These are phyloP conservation scores for Nemoura dubitans DNA, from an alignment of 2,888 invertebrate species.

Conservation along the genomic window DNA sequence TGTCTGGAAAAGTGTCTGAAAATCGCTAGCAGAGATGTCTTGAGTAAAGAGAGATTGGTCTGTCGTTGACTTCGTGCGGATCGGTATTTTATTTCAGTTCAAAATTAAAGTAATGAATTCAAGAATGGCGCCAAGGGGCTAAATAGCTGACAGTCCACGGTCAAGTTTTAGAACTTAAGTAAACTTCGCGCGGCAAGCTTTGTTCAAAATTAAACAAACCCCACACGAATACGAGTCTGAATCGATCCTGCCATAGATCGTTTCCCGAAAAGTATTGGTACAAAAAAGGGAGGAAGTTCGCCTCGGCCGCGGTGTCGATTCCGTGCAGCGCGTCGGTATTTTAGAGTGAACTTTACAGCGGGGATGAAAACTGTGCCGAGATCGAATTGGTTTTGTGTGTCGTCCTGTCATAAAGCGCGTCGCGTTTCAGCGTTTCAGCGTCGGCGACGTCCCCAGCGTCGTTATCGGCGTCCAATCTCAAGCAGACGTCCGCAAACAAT, in stretches of 20 bases:
- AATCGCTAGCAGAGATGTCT: neutral
- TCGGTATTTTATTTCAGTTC: neutral
- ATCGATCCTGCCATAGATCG: neutral
- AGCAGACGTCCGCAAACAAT: neutral
- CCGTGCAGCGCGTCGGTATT: neutral
- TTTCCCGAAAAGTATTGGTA: no score
- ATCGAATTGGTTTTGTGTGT: conserved; percentile 28
- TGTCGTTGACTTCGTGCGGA: neutral
- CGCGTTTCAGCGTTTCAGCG: neutral
- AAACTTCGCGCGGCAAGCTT: neutral
- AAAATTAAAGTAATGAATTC: no score
- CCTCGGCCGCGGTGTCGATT: neutral
- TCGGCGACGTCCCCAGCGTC: neutral
- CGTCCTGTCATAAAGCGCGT: conserved; percentile 20
- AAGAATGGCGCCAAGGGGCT: no score
- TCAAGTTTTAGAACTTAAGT: neutral
- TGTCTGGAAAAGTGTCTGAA: neutral
- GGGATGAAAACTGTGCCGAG: conserved; percentile 16
- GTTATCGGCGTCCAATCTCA: conserved; percentile 7
- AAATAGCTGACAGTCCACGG: no score
- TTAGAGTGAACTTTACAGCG: conserved; percentile 1
- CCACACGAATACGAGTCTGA: neutral
- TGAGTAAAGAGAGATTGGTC: neutral
- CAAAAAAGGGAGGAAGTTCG: neutral
- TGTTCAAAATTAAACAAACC: neutral